A percentile compares a stretch with the other conserved stretches of the same genome.
Evolutionary conservation across 2,113 vertebrate genomes (phyloP).

Genomic region (human): GRCh38 chr6:156028001-156028500

Average conservation of each 20-base stretch:
- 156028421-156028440: constrained; percentile 87
- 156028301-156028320: background rate
- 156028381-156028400: constrained; percentile 82
- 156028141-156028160: background rate
- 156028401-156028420: constrained; percentile 89
- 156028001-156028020: background rate
- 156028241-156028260: background rate
- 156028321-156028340: constrained; percentile 16
- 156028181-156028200: background rate
- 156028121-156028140: background rate
- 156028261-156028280: background rate
- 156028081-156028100: too few species aligned
- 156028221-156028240: background rate
- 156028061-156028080: background rate
- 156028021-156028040: background rate
- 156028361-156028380: constrained; percentile 69
- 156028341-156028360: constrained; percentile 74
- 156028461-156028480: constrained; percentile 90
- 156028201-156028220: background rate
- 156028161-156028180: background rate
- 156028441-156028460: constrained; percentile 89
- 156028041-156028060: background rate
- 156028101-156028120: too few species aligned
- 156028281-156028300: background rate
- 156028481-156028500: constrained; percentile 84